phyloP scores from a whole-genome alignment of 1,140 invertebrate genomes.

The Camponotus vicinus region DNA sequence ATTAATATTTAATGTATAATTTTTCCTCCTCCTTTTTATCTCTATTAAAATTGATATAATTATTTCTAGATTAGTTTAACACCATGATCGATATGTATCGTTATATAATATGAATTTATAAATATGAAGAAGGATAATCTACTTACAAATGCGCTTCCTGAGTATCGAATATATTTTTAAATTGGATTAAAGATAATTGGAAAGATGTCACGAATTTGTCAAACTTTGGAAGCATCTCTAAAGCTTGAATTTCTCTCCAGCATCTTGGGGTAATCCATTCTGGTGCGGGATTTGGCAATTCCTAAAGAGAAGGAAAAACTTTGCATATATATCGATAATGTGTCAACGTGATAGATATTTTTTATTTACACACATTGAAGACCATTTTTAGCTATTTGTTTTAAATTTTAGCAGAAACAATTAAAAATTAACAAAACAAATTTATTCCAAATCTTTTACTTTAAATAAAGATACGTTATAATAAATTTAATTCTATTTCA shows the following conservation, averaged over 20 bases:
- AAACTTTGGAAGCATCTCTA: conserved; percentile 86
- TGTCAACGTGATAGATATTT: conserved; percentile 2
- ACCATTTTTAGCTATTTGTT: background rate
- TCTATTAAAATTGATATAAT: background rate
- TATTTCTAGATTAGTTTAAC: conserved; percentile 1
- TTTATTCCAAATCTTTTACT: background rate
- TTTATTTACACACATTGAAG: background rate
- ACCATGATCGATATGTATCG: background rate
- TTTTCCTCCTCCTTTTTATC: background rate
- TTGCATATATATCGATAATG: background rate
- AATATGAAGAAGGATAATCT: conserved; percentile 30
- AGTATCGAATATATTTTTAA: conserved; percentile 88
- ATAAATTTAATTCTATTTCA: conserved; percentile 9
- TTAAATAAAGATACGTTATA: background rate
- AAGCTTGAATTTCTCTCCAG: conserved; percentile 89
- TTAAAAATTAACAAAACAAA: background rate
- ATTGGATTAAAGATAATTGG: conserved; percentile 82
- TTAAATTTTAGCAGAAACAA: background rate
- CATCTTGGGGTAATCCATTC: conserved; percentile 88
- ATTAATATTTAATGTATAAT: background rate
- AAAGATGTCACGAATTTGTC: conserved; percentile 86
- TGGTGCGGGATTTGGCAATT: conserved; percentile 87
- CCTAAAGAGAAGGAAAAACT: conserved; percentile 70
- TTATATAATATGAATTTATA: background rate
- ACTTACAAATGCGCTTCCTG: conserved; percentile 85